phyloP scores from a whole-genome alignment of 2,113 vertebrate species.

The Alaudala cheleensis region DNA sequence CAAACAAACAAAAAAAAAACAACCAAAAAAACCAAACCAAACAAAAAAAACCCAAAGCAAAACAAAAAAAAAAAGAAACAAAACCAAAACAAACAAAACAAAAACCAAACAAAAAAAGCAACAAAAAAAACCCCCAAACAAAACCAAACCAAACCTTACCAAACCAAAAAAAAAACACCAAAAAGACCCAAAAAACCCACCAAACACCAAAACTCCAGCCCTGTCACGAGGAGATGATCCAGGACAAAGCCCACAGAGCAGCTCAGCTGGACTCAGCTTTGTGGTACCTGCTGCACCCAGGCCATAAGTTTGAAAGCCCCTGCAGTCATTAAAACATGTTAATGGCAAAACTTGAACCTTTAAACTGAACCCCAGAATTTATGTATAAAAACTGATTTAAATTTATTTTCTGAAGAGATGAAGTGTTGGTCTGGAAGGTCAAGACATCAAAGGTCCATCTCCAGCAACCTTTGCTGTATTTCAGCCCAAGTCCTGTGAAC shows the following conservation, averaged over 20 bases:
- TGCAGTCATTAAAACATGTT: neutral
- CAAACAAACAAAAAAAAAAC: too few relatives aligned
- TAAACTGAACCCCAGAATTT: neutral
- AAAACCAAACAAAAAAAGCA: too few relatives aligned
- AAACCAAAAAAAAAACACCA: too few relatives aligned
- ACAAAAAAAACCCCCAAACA: too few relatives aligned
- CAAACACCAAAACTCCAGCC: neutral
- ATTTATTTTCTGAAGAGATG: neutral
- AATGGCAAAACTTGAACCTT: neutral
- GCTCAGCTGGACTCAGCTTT: neutral
- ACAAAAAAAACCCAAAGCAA: too few relatives aligned
- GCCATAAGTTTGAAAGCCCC: neutral
- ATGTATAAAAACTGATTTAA: neutral
- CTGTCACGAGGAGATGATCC: neutral
- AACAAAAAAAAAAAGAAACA: too few relatives aligned
- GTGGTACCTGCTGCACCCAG: neutral
- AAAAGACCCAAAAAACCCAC: too few relatives aligned
- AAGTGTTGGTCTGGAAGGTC: neutral
- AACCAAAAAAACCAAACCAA: too few relatives aligned
- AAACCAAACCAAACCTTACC: too few relatives aligned
- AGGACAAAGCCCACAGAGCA: neutral
- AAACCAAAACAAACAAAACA: too few relatives aligned
- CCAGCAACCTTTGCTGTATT: neutral
- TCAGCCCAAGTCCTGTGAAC: neutral
- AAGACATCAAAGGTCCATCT: neutral